phyloP scores from a whole-genome alignment of 2,888 invertebrate species.

The Sphaeridia pumilis region DNA sequence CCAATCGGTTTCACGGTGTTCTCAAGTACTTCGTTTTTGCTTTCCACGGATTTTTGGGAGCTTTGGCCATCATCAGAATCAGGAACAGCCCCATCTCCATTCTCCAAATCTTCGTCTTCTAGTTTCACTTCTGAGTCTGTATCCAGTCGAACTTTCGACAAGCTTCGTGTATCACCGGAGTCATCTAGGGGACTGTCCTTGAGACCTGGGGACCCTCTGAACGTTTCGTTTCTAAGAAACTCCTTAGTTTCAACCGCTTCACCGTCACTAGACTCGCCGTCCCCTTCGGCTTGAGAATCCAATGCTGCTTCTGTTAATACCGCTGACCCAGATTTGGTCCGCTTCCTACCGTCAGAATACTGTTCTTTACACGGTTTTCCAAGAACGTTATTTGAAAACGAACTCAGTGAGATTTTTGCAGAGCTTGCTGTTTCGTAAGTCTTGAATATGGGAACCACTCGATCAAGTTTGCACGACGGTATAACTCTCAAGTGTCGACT shows the following conservation, averaged over 20 bases:
- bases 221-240: not conserved
- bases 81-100: conserved; percentile 4
- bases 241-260: conserved; percentile 21
- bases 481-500: conserved; percentile 25
- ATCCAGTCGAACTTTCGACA: too few species aligned
- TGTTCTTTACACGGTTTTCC: conserved; percentile 19
- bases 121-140: too few species aligned
- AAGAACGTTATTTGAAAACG: conserved; percentile 29
- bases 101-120: conserved; percentile 10
- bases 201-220: too few species aligned
- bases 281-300: conserved; percentile 38
- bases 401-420: conserved; percentile 32
- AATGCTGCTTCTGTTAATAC: conserved; percentile 38
- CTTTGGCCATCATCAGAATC: conserved; percentile 1
- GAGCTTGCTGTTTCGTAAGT: conserved; percentile 33
- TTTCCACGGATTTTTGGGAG: not conserved
- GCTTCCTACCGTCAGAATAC: conserved; percentile 17
- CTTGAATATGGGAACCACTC: conserved; percentile 30
- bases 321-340: conserved; percentile 19
- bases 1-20: too few species aligned
- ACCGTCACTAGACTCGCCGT: conserved; percentile 27
- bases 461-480: conserved; percentile 25
- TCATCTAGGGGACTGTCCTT: too few species aligned
- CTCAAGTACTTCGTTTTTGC: not conserved
- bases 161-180: too few species aligned